These are phyloP conservation scores for Xanthia icteritia DNA, from an alignment of 2,888 invertebrate species.

Conservation along the genomic window DNA sequence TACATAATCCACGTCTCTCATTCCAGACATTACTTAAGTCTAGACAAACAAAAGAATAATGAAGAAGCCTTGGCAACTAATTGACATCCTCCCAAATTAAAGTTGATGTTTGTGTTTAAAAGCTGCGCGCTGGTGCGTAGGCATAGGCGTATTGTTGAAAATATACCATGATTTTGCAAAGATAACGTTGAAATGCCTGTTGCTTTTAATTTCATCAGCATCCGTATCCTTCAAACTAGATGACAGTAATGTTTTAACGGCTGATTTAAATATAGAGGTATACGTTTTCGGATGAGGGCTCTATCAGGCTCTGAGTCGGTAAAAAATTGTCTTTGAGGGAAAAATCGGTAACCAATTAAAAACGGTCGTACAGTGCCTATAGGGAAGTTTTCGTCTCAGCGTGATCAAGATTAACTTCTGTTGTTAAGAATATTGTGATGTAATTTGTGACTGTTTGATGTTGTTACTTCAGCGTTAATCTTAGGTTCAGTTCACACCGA, in stretches of 20 bases:
- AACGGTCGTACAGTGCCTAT: not conserved
- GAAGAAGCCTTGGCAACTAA: conserved; percentile 33
- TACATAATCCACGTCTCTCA: conserved; percentile 41
- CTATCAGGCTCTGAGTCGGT: too few relatives aligned
- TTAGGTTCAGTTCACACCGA: too few relatives aligned
- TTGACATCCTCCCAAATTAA: conserved; percentile 44
- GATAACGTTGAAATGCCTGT: not conserved
- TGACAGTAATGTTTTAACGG: too few relatives aligned
- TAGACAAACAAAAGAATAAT: conserved; percentile 53
- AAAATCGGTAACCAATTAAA: not conserved
- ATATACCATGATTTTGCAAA: not conserved
- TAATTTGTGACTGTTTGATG: conserved; percentile 32
- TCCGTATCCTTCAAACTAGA: not conserved
- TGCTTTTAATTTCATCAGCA: not conserved
- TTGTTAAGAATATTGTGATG: conserved; percentile 13
- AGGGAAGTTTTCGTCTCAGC: not conserved
- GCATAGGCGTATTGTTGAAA: not conserved
- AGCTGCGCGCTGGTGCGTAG: not conserved
- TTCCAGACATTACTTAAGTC: conserved; percentile 44
- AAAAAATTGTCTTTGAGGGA: accelerated
- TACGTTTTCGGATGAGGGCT: not conserved
- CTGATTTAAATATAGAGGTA: not conserved
- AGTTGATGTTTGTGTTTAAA: conserved; percentile 25
- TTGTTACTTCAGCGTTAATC: conserved; percentile 10
- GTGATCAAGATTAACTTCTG: conserved; percentile 26